Percentiles rank a stretch among this genome's conserved stretches.
phyloP scores from a whole-genome alignment of 2,113 vertebrate species.

The Rhagologus leucostigma region DNA sequence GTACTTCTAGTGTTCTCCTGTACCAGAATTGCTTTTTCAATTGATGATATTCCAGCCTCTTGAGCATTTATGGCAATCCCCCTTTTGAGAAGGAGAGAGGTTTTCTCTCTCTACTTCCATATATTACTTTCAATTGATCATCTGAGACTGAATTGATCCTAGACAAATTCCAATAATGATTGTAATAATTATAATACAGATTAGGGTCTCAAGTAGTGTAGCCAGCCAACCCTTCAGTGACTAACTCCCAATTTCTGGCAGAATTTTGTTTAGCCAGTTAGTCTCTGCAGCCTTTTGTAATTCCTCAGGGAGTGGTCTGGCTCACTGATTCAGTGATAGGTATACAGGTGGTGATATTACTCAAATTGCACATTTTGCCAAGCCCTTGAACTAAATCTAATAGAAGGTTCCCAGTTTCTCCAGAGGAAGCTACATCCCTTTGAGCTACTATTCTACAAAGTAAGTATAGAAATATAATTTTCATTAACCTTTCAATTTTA shows the following conservation, averaged over 20 bases:
- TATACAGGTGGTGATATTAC: background rate
- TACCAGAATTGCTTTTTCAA: background rate
- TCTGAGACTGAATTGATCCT: background rate
- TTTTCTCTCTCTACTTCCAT: background rate
- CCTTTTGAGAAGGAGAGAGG: background rate
- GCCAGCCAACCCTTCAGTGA: background rate
- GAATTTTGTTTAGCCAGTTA: background rate
- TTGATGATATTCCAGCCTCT: background rate
- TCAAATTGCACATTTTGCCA: background rate
- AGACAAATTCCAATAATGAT: background rate
- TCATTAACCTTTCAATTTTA: background rate
- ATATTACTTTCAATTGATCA: background rate
- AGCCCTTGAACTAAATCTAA: background rate
- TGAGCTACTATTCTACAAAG: background rate
- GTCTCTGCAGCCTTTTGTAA: background rate
- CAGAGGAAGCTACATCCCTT: background rate
- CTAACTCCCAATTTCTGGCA: background rate
- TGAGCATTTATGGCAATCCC: background rate
- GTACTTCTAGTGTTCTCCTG: background rate
- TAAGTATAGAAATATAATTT: background rate
- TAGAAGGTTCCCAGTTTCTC: background rate
- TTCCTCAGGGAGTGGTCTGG: background rate
- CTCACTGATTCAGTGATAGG: background rate
- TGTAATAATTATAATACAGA: background rate
- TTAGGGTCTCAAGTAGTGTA: background rate